Base-by-base conservation (phyloP, 2,797 vertebrate species). In the Chaenodraco wilsoni region DNA sequence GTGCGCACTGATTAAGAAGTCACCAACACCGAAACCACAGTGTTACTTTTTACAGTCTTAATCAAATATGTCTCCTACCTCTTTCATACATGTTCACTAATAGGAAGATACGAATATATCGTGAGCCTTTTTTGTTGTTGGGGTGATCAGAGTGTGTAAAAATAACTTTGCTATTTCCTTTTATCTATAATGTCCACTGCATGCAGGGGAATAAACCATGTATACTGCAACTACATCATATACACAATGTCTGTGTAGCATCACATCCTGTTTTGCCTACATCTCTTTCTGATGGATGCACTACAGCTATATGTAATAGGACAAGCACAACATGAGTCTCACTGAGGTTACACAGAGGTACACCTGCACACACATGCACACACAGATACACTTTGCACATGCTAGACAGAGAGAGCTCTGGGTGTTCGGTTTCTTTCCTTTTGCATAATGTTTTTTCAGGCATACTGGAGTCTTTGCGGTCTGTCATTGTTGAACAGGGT, bases 361-460 rank as follows among this genome's bases (percentile, higher is more conserved):
- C 60, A 41, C 50, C 33, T 27, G 16, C 61, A 71, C 69, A 52
- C 41, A 50, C 71, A 59, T 9, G 1, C 50, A 52, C 62, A 64
- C 70, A 56, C 57, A 67, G 17, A 60, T 54, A 69, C 66, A 69
- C 51, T 64, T 67, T 40, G 72, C 57, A 83, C 76, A 69, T 69
- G 56, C 48, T 57, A 43, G 56, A 65, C 69, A 77, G 40, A 61
- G 62, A 33, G 45, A 31, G 17, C 37, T 6, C 0, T 11, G 1
- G 80, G 84, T 89, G 85, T 90, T 57, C 70, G 65, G 75, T 90
- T 90, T 86, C 82, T 79, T 61, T 72, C 69, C 71, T 75, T 88
- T 81, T 87, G 82, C 71, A 55, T 91, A 87, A 88, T 91, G 83
- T 90, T 92, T 92, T 93, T 91, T 90, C 85, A 89, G 86, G 83